Conservation (phyloP, 2,888 invertebrate genomes). For the Epirrhoe alternata region DNA sequence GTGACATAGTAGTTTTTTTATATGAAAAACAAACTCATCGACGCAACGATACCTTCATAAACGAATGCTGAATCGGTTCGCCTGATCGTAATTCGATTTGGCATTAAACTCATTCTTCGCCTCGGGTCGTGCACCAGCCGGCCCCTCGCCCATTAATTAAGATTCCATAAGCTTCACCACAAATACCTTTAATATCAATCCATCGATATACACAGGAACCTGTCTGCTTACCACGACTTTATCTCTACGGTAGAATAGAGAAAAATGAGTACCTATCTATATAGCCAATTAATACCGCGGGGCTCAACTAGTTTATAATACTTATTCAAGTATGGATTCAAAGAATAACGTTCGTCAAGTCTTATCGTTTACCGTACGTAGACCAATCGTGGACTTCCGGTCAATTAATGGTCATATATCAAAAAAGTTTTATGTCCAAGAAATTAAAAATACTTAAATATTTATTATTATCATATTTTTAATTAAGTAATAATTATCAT, state of each 20-base stretch:
- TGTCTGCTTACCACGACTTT: too few species aligned
- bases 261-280: too few species aligned
- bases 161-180: conserved; percentile 12
- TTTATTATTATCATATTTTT: neutral
- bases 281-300: too few species aligned
- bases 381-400: neutral
- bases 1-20: too few species aligned
- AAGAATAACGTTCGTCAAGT: too few species aligned
- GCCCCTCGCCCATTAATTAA: conserved; percentile 30
- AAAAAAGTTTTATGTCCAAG: neutral
- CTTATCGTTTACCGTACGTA: neutral
- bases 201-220: neutral
- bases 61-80: neutral
- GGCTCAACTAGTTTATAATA: too few species aligned
- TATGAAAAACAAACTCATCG: neutral
- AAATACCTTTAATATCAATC: conserved; percentile 3
- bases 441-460: neutral
- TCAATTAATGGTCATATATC: neutral
- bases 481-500: conserved; percentile 3
- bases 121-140: conserved; percentile 44
- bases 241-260: too few species aligned
- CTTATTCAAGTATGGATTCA: too few species aligned
- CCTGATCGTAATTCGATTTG: conserved; percentile 56
- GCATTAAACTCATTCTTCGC: conserved; percentile 50
- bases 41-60: neutral